Evolutionary conservation across 2,113 vertebrate species (phyloP).

Genomic region (Rhinolophus ferrumequinum): DNA sequence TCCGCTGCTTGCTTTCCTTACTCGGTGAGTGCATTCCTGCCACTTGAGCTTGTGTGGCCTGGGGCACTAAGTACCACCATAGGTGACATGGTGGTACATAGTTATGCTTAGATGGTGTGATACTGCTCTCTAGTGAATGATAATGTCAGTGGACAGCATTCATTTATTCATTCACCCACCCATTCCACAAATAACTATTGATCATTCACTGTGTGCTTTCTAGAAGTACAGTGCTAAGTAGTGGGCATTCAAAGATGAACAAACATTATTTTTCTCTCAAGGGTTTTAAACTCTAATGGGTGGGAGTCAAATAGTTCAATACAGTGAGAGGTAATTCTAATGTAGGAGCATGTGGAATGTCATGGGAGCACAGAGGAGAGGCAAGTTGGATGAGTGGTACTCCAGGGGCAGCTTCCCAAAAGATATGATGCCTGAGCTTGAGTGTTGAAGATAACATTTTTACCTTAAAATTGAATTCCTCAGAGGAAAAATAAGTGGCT

Average conservation of each 20-base stretch:
- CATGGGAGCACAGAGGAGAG: not conserved
- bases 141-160: not conserved
- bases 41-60: not conserved
- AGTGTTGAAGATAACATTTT: not conserved
- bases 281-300: not conserved
- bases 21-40: not conserved
- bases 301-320: not conserved
- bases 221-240: not conserved
- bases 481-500: not conserved
- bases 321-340: not conserved
- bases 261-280: not conserved
- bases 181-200: not conserved
- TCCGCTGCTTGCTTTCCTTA: not conserved
- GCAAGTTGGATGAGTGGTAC: not conserved
- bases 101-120: not conserved
- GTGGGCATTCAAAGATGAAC: not conserved
- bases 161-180: not conserved
- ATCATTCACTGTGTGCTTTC: not conserved
- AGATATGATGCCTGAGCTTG: not conserved
- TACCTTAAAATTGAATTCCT: conserved; percentile 14
- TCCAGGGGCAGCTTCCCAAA: not conserved
- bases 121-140: not conserved
- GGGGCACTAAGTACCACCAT: not conserved
- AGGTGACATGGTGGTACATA: not conserved
- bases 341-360: not conserved